These are phyloP conservation scores for Tachystola acroxantha DNA, from an alignment of 2,888 invertebrate species.

Conservation along the genomic window DNA sequence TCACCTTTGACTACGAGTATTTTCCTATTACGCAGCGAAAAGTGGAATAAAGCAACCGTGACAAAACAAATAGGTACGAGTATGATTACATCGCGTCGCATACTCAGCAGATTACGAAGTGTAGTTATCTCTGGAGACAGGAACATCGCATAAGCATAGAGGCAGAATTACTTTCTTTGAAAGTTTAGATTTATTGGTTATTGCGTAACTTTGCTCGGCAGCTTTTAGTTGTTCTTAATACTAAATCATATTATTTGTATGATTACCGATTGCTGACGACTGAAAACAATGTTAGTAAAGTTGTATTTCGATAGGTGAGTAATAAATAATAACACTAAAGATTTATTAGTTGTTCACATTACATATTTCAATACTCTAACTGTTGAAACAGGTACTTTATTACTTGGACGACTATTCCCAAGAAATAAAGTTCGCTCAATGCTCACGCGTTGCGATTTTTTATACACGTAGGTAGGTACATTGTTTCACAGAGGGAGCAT, in stretches of 20 bases:
- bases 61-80: constrained; percentile 50
- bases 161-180: constrained; percentile 67
- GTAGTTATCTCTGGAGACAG: constrained; percentile 56
- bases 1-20: constrained; percentile 33
- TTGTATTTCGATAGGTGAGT: constrained; percentile 7
- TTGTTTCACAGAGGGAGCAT: too few species aligned
- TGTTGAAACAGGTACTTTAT: too few species aligned
- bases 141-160: constrained; percentile 61
- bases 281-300: constrained; percentile 36
- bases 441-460: too few species aligned
- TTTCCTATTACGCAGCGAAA: constrained; percentile 36
- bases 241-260: constrained; percentile 64
- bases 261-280: constrained; percentile 57
- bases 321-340: not conserved
- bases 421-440: too few species aligned
- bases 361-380: too few species aligned
- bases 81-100: constrained; percentile 48
- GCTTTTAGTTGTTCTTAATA: constrained; percentile 62
- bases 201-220: constrained; percentile 58
- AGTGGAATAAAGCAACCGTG: constrained; percentile 34
- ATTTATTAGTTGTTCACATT: not conserved
- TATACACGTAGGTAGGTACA: too few species aligned
- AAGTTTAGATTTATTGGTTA: constrained; percentile 72
- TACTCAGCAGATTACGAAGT: constrained; percentile 58
- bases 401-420: too few species aligned